Percentiles rank a stretch among this genome's conserved stretches.
phyloP scores from a whole-genome alignment of 2,113 vertebrate species.

The Conger conger region DNA sequence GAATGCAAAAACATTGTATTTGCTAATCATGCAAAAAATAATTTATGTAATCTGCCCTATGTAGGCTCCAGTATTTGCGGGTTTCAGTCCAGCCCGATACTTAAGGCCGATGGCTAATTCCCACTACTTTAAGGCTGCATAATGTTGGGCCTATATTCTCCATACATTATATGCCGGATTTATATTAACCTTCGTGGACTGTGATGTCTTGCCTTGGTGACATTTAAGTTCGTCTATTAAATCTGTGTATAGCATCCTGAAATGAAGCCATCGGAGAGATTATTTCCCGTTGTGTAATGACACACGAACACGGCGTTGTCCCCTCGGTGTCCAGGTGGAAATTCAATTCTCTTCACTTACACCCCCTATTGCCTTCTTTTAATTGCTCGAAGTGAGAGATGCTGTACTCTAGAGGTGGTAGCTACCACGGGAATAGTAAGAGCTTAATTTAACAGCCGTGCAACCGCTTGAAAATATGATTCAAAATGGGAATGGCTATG shows the following conservation, averaged over 20 bases:
- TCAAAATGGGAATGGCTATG: not conserved
- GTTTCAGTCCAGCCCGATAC: too few species aligned
- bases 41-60: too few species aligned
- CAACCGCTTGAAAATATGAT: slow-evolving; percentile 23
- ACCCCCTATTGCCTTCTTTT: slow-evolving; percentile 42
- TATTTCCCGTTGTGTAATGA: slow-evolving; percentile 8
- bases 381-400: slow-evolving; percentile 56
- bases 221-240: too few species aligned
- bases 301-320: slow-evolving; percentile 39
- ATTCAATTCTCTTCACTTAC: slow-evolving; percentile 59
- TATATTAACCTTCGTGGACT: too few species aligned
- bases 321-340: slow-evolving; percentile 52
- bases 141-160: too few species aligned
- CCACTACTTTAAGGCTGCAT: too few species aligned
- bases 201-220: too few species aligned
- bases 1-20: not conserved
- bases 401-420: slow-evolving; percentile 50
- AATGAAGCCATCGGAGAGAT: not conserved
- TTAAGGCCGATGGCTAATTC: too few species aligned
- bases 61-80: too few species aligned
- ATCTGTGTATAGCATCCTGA: not conserved
- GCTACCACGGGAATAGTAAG: slow-evolving; percentile 51
- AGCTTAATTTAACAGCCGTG: slow-evolving; percentile 44
- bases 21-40: not conserved
- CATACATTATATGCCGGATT: too few species aligned